Conservation (phyloP, 2,888 invertebrate species). For the Orthonevra nobilis region DNA sequence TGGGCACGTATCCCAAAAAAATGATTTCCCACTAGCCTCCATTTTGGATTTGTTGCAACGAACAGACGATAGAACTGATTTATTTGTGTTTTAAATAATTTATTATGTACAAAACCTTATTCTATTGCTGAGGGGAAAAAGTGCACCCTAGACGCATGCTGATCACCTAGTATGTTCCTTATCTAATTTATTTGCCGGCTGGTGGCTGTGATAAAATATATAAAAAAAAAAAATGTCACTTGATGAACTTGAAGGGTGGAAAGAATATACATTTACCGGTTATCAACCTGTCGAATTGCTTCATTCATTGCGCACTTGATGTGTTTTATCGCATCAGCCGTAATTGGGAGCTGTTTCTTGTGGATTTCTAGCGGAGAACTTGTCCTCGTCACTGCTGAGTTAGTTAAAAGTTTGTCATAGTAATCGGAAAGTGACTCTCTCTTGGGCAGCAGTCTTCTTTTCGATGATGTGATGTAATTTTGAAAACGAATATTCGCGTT, state of each 20-base stretch:
- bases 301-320: constrained; percentile 50
- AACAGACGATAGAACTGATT: too few relatives aligned
- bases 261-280: constrained; percentile 26
- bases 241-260: background rate
- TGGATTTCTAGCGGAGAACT: constrained; percentile 1
- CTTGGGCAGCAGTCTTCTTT: constrained; percentile 73
- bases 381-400: constrained; percentile 61
- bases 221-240: background rate
- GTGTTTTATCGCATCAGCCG: constrained; percentile 27
- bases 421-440: constrained; percentile 76
- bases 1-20: too few relatives aligned
- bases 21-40: too few relatives aligned
- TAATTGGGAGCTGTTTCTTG: constrained; percentile 14
- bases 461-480: constrained; percentile 58
- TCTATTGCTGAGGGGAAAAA: constrained; percentile 42
- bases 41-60: too few relatives aligned
- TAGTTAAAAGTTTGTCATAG: constrained; percentile 72
- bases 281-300: constrained; percentile 46
- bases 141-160: too few relatives aligned
- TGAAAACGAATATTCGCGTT: constrained; percentile 37
- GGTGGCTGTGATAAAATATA: constrained; percentile 22
- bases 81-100: constrained; percentile 63
- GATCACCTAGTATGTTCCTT: constrained; percentile 16
- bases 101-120: constrained; percentile 51
- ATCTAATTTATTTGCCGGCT: constrained; percentile 5